phyloP scores from a whole-genome alignment of 2,888 invertebrate genomes.

The Megalurothrips usitatus region DNA sequence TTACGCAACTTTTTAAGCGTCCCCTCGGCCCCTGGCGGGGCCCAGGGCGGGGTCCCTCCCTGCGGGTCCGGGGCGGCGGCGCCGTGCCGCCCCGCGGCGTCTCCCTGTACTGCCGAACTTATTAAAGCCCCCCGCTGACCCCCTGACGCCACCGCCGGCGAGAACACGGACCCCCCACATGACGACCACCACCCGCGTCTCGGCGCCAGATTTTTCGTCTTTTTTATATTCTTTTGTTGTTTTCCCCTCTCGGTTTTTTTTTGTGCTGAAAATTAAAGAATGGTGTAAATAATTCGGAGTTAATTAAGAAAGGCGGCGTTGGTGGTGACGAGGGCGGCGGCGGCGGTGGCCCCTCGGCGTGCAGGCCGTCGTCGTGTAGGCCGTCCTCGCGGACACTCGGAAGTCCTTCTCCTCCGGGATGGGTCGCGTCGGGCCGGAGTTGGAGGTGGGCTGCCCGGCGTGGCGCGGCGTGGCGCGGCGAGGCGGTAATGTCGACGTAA shows the following conservation, averaged over 20 bases:
- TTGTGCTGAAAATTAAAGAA: background rate
- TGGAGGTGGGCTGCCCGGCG: background rate
- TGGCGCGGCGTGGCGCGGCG: background rate
- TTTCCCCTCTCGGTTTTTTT: background rate
- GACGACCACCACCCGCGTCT: background rate
- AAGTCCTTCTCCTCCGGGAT: no score
- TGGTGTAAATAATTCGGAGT: background rate
- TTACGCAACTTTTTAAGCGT: slow-evolving; percentile 19
- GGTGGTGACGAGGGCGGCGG: no score
- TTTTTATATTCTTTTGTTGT: background rate
- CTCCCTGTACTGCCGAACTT: background rate
- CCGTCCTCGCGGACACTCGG: no score
- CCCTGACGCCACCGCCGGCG: background rate
- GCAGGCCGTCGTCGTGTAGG: no score
- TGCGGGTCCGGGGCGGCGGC: no score
- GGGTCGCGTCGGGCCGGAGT: background rate
- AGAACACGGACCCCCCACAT: background rate
- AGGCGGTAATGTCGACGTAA: slow-evolving; percentile 15
- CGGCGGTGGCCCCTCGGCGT: no score
- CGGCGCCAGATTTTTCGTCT: background rate
- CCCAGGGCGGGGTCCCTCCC: no score
- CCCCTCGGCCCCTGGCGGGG: background rate
- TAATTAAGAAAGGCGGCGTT: background rate
- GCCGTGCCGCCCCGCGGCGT: background rate
- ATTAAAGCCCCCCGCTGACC: slow-evolving; percentile 19